These are phyloP conservation scores for Meriones psammophilus DNA, from an alignment of 2,797 vertebrate genomes.

Conservation along the genomic window DNA sequence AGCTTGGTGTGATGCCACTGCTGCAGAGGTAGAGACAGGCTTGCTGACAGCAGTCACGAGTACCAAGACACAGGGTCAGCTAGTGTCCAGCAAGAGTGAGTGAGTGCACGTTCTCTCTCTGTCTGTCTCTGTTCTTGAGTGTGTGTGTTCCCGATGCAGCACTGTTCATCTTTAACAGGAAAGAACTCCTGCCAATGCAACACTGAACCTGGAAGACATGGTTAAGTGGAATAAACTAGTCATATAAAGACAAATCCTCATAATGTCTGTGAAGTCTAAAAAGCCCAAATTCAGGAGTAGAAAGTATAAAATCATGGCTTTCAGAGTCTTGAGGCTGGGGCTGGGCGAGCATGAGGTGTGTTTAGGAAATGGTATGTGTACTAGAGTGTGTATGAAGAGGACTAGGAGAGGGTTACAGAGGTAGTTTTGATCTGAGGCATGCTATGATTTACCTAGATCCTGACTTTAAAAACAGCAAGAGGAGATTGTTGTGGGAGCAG, in stretches of 20 bases:
- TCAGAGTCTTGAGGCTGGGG: neutral
- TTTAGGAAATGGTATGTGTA: slow-evolving; percentile 2
- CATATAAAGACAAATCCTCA: neutral
- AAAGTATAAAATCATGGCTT: neutral
- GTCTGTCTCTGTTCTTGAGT: neutral
- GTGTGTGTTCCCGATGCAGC: neutral
- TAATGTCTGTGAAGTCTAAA: neutral
- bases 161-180: neutral
- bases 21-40: neutral
- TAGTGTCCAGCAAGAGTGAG: neutral
- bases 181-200: neutral
- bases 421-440: slow-evolving; percentile 37
- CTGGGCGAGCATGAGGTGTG: neutral
- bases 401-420: neutral
- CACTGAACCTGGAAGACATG: neutral
- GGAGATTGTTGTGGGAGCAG: slow-evolving; percentile 11
- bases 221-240: neutral
- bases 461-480: slow-evolving; percentile 40
- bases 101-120: neutral
- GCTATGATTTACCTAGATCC: neutral
- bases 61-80: neutral
- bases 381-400: neutral
- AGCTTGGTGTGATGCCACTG: neutral
- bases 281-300: neutral
- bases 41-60: neutral